Base-by-base conservation (phyloP, 2,113 vertebrate species). In the Centropus unirufus region DNA sequence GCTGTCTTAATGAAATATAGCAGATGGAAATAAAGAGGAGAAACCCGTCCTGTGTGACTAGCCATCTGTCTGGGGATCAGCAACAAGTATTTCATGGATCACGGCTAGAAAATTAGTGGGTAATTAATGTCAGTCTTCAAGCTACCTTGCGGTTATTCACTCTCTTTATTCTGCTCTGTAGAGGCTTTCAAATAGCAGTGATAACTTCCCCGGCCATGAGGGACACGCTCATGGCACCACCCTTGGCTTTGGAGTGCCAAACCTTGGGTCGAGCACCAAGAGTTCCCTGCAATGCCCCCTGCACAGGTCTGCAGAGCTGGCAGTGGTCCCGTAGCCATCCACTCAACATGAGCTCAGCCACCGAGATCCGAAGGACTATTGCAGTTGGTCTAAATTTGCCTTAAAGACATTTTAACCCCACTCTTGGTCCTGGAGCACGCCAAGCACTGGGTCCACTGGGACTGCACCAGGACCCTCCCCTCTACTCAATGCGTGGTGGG, bases 1-100 rank as follows among this genome's bases (percentile, higher is more conserved):
- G 91, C 70, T 70, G 34, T 73, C 94, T 95, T 94, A 97, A 95
- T 96, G 94, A 96, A 96, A 95, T 90, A 89, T 90, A 96, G 94
- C 95, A 96, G 95, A 95, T 97, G 90, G 95, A 97, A 96, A 96
- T 95, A 83, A 68, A 95, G 89, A 92, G 73, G 92, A 97, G 94
- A 94, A 95, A 87, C 87, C 90, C 12, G 0, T 90, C 82, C 93
- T 91, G 3, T 92, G 91, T 80, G 94, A 94, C 93, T 94, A 85
- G 95, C 96, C 95, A 97, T 95, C 95, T 97, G 96, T 94, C 91
- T 95, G 72, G 82, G 82, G 89, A 96, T 79, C 94, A 95, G 84
- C 90, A 95, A 92, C 75, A 93, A 91, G 84, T 91, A 69, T 72
- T 89, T 88, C 88, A 68, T 34, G 83, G 88, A 95, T 88, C 93